Evolutionary conservation across 2,113 vertebrate genomes (phyloP), one percentile per base, ranked within the genome.

Genomic region (Pedionomus torquatus): DNA sequence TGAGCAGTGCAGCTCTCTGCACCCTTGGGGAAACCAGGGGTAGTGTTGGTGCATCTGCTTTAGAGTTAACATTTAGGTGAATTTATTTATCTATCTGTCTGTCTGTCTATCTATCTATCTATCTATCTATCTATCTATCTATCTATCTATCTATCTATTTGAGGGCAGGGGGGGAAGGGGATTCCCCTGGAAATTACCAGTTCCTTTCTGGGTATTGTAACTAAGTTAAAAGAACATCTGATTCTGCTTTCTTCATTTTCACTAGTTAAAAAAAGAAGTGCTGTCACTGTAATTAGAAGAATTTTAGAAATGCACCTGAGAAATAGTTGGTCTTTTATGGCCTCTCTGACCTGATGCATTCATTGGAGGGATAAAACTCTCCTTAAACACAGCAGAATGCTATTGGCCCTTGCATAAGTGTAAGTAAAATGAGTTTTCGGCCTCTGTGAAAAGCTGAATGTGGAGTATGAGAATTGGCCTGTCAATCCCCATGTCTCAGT

Each of bases 371-470:
- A 8, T 64, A 21, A 51, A 77, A 20, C 16, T 66, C 25, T 65
- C 63, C 68, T 25, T 35, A 54, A 49, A 5, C 54, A 17, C 35
- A 44, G 21, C 31, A 55, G 30, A 71, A 11, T 24, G 2, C 19
- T 60, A 0, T 1, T 12, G 37, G 12, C 37, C 49, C 31, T 20
- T 41, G 20, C 4, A 1, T 35, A 23, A 69, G 18, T 41, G 20
- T 51, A 35, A 49, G 24, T 33, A 43, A 76, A 65, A 61, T 37
- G 11, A 49, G 28, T 7, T 61, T 88, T 76, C 86, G 57, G 31
- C 31, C 41, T 8, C 49, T 48, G 17, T 12, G 24, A 78, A 55
- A 70, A 74, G 54, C 43, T 51, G 71, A 58, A 54, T 18, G 2
- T 10, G 10, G 20, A 69, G 13, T 13, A 20, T 24, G 63, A 65